phyloP scores from a whole-genome alignment of 2,797 vertebrate species.

The Acrossocheilus fasciatus region DNA sequence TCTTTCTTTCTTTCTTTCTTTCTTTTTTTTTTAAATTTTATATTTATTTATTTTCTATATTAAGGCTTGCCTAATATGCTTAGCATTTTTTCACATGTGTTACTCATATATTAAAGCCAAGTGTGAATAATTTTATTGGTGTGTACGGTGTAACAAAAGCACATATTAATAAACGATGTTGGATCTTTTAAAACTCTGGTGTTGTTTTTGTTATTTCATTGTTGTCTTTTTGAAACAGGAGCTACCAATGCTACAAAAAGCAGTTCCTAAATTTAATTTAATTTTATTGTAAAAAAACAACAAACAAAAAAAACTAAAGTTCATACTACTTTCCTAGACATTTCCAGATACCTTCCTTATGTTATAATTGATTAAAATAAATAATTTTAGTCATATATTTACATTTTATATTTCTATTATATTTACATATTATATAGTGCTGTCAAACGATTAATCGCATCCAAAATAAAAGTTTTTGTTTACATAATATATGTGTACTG shows the following conservation, averaged over 20 bases:
- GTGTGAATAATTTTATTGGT: conserved; percentile 20
- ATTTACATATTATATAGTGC: neutral
- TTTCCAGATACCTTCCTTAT: neutral
- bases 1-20: fast-evolving
- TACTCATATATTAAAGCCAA: conserved; percentile 39
- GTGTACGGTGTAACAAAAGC: conserved; percentile 46
- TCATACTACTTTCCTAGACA: neutral
- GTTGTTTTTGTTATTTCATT: neutral
- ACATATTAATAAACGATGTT: conserved; percentile 55
- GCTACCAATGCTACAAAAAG: neutral
- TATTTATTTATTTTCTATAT: conserved; percentile 53
- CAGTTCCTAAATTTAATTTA: neutral
- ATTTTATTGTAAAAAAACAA: too few species aligned
- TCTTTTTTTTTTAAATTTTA: neutral
- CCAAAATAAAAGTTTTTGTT: too few species aligned
- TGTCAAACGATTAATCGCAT: too few species aligned
- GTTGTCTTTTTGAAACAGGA: neutral
- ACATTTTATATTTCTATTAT: neutral
- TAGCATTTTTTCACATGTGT: conserved; percentile 18
- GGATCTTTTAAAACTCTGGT: conserved; percentile 32
- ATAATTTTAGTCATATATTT: neutral
- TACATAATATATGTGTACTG: too few species aligned
- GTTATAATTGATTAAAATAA: neutral
- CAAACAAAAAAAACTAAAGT: neutral
- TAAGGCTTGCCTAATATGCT: conserved; percentile 16